phyloP scores from a whole-genome alignment of 2,797 vertebrate genomes.

The Sciurus vulgaris region DNA sequence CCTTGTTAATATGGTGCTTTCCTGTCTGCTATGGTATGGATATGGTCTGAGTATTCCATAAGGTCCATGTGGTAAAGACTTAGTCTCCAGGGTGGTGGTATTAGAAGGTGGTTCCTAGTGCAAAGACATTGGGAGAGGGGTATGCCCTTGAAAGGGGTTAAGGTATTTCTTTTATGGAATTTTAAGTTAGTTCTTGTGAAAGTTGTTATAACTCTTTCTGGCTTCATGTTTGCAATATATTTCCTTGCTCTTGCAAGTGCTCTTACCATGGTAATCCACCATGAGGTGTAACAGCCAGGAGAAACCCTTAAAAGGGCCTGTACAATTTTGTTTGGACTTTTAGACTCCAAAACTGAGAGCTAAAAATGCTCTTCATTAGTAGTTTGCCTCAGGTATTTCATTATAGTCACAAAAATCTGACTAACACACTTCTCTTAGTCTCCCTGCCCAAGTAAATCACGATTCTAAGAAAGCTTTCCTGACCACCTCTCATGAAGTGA shows the following conservation, averaged over 20 bases:
- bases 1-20: neutral
- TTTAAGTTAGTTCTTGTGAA: neutral
- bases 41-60: too few species aligned
- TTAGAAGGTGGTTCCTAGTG: neutral
- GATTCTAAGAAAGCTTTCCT: conserved; percentile 7
- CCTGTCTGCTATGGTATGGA: neutral
- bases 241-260: too few species aligned
- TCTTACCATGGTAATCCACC: neutral
- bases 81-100: neutral
- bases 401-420: neutral
- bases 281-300: neutral
- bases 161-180: neutral
- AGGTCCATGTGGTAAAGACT: neutral
- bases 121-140: neutral
- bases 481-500: neutral
- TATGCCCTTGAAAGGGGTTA: neutral
- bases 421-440: neutral
- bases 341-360: neutral
- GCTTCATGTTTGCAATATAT: too few species aligned
- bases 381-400: neutral
- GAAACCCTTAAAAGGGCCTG: neutral
- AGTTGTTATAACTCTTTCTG: neutral
- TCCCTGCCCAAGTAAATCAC: neutral
- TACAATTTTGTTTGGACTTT: neutral
- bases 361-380: neutral